phyloP scores from a whole-genome alignment of 2,888 invertebrate genomes.

The Stenchaetothrips biformis region DNA sequence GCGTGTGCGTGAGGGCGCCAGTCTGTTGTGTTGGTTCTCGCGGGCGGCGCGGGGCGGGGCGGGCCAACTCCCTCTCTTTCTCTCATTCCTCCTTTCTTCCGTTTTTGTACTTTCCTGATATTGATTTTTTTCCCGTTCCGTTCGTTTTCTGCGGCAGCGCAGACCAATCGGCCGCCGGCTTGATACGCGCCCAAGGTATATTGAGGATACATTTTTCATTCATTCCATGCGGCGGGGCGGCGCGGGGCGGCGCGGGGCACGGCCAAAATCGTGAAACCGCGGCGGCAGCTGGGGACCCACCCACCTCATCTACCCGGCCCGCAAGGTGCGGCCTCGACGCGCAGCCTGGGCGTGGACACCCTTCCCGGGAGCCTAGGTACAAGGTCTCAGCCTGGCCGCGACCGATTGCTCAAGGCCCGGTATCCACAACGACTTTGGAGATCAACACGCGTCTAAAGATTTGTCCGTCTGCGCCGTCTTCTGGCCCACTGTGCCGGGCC shows the following conservation, averaged over 20 bases:
- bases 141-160: constrained; percentile 11
- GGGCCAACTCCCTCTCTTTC: not conserved
- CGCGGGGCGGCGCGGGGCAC: not conserved
- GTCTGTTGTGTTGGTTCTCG: constrained; percentile 13
- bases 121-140: constrained; percentile 24
- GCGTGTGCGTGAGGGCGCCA: constrained; percentile 29
- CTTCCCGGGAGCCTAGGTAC: no score
- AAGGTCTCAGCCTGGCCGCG: no score
- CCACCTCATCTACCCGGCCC: no score
- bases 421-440: no score
- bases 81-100: constrained; percentile 16
- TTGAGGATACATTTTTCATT: constrained; percentile 25
- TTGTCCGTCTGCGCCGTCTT: no score
- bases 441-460: no score
- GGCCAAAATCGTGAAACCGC: no score
- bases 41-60: not conserved
- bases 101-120: constrained; percentile 25
- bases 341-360: no score
- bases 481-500: no score
- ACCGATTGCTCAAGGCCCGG: no score
- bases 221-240: not conserved
- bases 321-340: no score
- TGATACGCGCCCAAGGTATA: constrained; percentile 24
- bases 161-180: not conserved
- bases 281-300: no score